A percentile compares a stretch with the other conserved stretches of the same genome.
Conservation (phyloP, 2,113 vertebrate genomes). For the Sphaerodactylus townsendi region DNA sequence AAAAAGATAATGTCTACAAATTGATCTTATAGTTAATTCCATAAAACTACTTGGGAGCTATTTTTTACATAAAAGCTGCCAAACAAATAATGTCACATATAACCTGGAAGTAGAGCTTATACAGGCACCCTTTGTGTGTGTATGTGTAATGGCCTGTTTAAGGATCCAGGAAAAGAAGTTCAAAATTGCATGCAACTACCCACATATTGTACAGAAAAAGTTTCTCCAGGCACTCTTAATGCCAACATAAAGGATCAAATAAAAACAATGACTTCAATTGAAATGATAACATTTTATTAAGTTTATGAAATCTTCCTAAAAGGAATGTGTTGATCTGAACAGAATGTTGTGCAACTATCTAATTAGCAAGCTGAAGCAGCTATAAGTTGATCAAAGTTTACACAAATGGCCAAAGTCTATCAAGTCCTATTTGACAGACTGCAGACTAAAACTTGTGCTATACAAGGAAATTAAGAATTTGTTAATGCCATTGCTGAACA, state of each 20-base stretch:
- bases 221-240: neutral
- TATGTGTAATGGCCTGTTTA: neutral
- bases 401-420: constrained; percentile 38
- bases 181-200: neutral
- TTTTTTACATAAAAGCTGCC: neutral
- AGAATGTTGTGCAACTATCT: constrained; percentile 54
- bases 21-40: neutral
- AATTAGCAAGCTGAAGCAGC: constrained; percentile 63
- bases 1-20: neutral
- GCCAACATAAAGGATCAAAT: neutral
- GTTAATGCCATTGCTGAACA: constrained; percentile 60
- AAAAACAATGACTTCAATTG: constrained; percentile 21
- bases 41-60: neutral
- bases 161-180: neutral
- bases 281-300: constrained; percentile 70
- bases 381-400: constrained; percentile 45
- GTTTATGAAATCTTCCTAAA: constrained; percentile 56
- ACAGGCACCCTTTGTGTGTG: neutral
- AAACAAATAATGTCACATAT: neutral
- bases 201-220: neutral
- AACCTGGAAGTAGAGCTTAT: neutral
- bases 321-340: constrained; percentile 38
- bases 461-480: constrained; percentile 65
- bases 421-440: constrained; percentile 53
- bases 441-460: constrained; percentile 63